A percentile compares a stretch with the other conserved stretches of the same genome.
Conservation (phyloP, 2,888 invertebrate species). For the Muschampia plurimacula region DNA sequence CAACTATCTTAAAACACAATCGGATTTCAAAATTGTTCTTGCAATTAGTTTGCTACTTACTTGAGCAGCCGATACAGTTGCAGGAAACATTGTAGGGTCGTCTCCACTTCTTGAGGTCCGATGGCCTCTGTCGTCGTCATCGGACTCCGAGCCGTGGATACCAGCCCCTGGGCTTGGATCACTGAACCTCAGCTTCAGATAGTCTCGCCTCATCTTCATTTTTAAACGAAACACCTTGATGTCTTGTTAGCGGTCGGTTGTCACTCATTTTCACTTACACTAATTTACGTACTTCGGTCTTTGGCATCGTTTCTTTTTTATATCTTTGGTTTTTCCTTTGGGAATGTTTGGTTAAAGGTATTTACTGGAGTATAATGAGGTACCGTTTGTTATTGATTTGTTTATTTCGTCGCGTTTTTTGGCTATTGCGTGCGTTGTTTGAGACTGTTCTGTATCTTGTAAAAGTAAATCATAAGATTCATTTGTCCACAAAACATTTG, state of each 20-base stretch:
- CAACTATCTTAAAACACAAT: too few relatives aligned
- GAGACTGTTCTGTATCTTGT: background rate
- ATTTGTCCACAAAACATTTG: background rate
- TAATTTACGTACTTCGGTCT: conserved; percentile 13
- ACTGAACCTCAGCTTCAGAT: conserved; percentile 76
- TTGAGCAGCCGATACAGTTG: conserved; percentile 64
- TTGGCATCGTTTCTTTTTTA: conserved; percentile 35
- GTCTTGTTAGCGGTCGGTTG: conserved; percentile 45
- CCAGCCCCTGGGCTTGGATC: conserved; percentile 72
- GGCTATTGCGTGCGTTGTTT: conserved; percentile 23
- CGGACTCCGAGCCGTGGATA: conserved; percentile 76
- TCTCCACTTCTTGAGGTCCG: conserved; percentile 61
- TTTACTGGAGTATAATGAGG: conserved; percentile 19
- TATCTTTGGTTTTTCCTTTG: conserved; percentile 49
- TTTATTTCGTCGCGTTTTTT: background rate
- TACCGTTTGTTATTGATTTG: background rate
- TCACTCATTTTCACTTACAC: conserved; percentile 43
- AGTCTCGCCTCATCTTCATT: conserved; percentile 75
- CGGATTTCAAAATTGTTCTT: too few relatives aligned
- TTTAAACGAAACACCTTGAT: conserved; percentile 38
- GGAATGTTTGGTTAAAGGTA: conserved; percentile 40
- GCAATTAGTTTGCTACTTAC: conserved; percentile 49
- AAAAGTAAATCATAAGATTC: background rate
- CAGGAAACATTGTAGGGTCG: conserved; percentile 60
- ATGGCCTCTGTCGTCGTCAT: conserved; percentile 72